These are phyloP conservation scores for Bradynema listronoti DNA, from an alignment of 1,140 invertebrate species.

Conservation along the genomic window DNA sequence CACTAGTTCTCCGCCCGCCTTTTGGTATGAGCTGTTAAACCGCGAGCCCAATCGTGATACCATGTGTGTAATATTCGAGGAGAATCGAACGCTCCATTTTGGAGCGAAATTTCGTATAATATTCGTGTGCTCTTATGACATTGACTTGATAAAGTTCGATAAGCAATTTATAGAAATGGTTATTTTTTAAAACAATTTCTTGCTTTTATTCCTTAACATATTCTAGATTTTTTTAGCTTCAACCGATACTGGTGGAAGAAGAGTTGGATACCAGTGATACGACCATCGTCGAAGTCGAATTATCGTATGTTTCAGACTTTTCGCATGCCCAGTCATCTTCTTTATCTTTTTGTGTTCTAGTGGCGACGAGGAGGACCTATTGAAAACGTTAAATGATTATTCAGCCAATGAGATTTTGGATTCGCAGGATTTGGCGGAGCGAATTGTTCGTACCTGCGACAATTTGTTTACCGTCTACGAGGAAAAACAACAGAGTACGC, in stretches of 20 bases:
- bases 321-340: background rate
- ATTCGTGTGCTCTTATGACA: conserved; percentile 21
- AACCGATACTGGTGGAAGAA: conserved; percentile 15
- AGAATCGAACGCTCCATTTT: conserved; percentile 16
- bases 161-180: conserved; percentile 25
- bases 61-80: conserved; percentile 13
- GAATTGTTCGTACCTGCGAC: conserved; percentile 18
- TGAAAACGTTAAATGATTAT: conserved; percentile 30
- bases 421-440: conserved; percentile 26
- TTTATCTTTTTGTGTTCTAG: conserved; percentile 14
- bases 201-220: conserved; percentile 5
- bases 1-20: conserved; percentile 23
- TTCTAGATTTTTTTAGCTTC: conserved; percentile 17
- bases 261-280: conserved; percentile 2
- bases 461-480: no score
- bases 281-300: background rate
- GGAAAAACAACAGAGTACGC: no score
- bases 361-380: conserved; percentile 18
- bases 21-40: conserved; percentile 25
- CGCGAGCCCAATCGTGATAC: conserved; percentile 35
- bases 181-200: background rate
- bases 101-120: conserved; percentile 18
- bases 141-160: conserved; percentile 8
- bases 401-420: conserved; percentile 29
- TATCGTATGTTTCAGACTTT: background rate